Evolutionary conservation across 2,797 vertebrate genomes (phyloP).

Genomic region (Cheirogaleus major): DNA sequence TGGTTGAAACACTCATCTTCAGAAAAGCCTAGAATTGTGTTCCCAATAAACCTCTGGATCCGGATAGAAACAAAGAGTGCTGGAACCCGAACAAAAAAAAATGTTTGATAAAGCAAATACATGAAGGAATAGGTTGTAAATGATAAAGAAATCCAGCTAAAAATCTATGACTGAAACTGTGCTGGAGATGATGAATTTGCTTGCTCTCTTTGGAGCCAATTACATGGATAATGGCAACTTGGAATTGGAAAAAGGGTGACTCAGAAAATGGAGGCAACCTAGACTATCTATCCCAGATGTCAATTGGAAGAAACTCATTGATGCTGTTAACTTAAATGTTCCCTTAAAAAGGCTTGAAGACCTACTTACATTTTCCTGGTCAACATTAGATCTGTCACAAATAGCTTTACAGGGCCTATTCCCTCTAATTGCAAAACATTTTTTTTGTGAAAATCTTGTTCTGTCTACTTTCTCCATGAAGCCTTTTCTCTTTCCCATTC

Average conservation of each 20-base stretch:
- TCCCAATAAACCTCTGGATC: neutral
- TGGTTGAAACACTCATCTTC: neutral
- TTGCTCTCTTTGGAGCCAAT: neutral
- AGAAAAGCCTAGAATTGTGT: neutral
- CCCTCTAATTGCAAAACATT: neutral
- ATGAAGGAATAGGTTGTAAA: neutral
- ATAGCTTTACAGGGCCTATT: neutral
- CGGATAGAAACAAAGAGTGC: neutral
- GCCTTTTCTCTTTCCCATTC: neutral
- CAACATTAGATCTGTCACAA: neutral
- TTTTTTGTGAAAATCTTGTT: conserved; percentile 21
- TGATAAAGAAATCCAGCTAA: neutral
- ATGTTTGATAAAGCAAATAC: neutral
- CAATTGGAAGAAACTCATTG: neutral
- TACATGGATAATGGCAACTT: neutral
- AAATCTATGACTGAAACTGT: neutral
- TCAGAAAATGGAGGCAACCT: conserved; percentile 12
- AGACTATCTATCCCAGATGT: neutral
- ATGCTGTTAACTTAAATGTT: neutral
- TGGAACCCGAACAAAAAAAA: neutral
- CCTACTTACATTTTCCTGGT: neutral
- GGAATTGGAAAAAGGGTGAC: neutral
- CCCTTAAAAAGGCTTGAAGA: neutral
- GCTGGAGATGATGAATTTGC: neutral
- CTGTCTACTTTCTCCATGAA: neutral